These are phyloP conservation scores for Diglossa cyanea DNA, from an alignment of 2,797 vertebrate species.

Conservation along the genomic window DNA sequence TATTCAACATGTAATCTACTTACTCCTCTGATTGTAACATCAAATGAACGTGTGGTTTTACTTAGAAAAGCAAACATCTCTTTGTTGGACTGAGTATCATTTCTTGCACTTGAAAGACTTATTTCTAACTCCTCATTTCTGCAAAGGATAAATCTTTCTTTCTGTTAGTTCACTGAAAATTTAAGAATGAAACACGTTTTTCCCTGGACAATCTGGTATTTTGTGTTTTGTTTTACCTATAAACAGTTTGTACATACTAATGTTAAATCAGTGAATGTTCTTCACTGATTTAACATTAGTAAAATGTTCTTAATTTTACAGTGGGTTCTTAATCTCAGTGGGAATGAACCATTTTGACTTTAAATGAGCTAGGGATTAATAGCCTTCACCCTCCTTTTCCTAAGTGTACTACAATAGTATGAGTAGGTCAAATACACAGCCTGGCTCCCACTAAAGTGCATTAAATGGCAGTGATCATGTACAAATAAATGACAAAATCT, in stretches of 20 bases:
- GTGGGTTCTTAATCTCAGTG: not conserved
- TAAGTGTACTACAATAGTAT: not conserved
- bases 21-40: not conserved
- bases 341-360: not conserved
- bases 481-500: not conserved
- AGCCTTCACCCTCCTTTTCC: not conserved
- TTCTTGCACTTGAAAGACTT: not conserved
- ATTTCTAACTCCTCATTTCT: not conserved
- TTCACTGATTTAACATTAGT: too few species aligned
- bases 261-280: not conserved
- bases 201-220: not conserved
- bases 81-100: not conserved
- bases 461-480: not conserved
- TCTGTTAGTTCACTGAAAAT: not conserved
- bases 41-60: not conserved
- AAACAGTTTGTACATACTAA: not conserved
- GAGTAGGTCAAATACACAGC: not conserved
- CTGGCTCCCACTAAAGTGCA: accelerated
- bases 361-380: not conserved
- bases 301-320: too few species aligned
- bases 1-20: not conserved
- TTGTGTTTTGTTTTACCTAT: accelerated
- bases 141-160: not conserved
- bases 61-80: not conserved
- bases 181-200: not conserved